phyloP scores from a whole-genome alignment of 2,888 invertebrate genomes.

The Acanthosepion esculentum region DNA sequence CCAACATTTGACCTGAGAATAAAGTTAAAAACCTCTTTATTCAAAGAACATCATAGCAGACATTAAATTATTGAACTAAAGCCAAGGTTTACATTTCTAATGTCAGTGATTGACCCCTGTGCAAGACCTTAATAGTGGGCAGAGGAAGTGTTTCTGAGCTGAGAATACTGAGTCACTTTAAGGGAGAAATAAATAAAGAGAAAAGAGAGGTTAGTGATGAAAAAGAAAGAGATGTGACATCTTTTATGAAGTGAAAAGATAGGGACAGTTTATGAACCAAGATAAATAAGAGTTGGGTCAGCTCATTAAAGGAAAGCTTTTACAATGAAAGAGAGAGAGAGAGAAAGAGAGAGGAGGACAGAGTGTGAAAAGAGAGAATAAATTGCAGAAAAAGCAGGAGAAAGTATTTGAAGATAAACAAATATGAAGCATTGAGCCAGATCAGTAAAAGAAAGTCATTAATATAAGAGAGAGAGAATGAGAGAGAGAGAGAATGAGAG shows the following conservation, averaged over 20 bases:
- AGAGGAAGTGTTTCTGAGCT: background rate
- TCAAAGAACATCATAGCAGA: background rate
- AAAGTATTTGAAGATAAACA: background rate
- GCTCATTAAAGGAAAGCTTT: no score
- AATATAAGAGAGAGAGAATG: background rate
- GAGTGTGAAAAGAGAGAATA: background rate
- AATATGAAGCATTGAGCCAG: no score
- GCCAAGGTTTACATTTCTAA: background rate
- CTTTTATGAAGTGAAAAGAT: background rate
- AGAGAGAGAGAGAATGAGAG: background rate
- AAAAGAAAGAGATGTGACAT: no score
- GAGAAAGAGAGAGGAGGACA: background rate
- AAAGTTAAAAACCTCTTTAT: background rate
- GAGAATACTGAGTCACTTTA: background rate
- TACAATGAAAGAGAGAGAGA: background rate
- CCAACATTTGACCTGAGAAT: background rate
- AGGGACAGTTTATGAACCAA: background rate
- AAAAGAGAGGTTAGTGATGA: no score
- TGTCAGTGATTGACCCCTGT: background rate
- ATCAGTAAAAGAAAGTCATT: no score
- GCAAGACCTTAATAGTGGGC: slow-evolving; percentile 14
- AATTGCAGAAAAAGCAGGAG: background rate
- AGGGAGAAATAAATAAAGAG: background rate
- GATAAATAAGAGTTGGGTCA: background rate
- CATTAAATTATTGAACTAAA: slow-evolving; percentile 10